These are phyloP conservation scores for Rotaria macrura DNA, from an alignment of 2,888 invertebrate species.

Conservation along the genomic window DNA sequence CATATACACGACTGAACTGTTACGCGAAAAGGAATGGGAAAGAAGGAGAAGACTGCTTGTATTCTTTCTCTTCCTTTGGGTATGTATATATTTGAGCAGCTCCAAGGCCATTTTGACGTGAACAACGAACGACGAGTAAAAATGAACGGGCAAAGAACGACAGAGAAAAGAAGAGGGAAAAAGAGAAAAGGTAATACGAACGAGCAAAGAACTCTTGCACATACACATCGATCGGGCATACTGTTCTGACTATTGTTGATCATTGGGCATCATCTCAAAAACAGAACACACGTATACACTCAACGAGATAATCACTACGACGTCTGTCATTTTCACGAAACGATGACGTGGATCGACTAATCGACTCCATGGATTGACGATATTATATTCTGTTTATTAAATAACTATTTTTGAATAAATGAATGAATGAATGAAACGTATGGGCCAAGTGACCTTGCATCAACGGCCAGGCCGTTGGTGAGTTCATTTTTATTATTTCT, in stretches of 20 bases:
- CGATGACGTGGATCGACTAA: neutral
- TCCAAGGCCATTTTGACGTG: slow-evolving; percentile 3
- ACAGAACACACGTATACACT: neutral
- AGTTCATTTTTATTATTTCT: neutral
- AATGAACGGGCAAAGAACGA: neutral
- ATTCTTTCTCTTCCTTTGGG: neutral
- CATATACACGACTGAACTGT: neutral
- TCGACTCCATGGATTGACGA: neutral
- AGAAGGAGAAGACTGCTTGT: neutral
- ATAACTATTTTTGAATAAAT: neutral
- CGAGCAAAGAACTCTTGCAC: neutral
- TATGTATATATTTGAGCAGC: slow-evolving; percentile 15
- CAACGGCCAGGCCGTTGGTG: neutral
- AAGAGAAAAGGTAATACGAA: neutral
- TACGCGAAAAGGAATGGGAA: neutral
- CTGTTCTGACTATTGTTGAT: slow-evolving; percentile 12
- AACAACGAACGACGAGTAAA: neutral
- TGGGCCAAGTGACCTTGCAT: neutral
- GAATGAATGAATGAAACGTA: neutral
- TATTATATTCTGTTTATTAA: neutral
- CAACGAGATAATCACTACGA: neutral
- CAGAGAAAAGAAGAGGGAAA: neutral
- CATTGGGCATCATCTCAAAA: neutral
- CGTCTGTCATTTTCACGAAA: neutral
- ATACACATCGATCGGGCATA: neutral